These are phyloP conservation scores for Tachycineta bicolor DNA, from an alignment of 2,113 vertebrate genomes.

Conservation along the genomic window DNA sequence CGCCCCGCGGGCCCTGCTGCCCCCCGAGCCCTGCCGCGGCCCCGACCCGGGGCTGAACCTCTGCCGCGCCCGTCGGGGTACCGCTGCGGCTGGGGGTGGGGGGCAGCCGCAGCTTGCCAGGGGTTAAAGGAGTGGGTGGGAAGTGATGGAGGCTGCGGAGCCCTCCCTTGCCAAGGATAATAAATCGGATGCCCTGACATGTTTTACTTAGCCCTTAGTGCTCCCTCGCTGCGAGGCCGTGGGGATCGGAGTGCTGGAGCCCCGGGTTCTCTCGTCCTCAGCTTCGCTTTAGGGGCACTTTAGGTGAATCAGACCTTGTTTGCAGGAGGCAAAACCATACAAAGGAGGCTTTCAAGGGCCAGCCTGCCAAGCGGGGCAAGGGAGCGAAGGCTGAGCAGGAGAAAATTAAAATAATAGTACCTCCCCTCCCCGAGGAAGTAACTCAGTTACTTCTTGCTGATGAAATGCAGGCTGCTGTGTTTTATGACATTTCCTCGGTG, in stretches of 20 bases:
- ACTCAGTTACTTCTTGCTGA: neutral
- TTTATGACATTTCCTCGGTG: neutral
- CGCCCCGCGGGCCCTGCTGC: too few species aligned
- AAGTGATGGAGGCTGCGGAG: conserved; percentile 25
- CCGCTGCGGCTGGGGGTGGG: neutral
- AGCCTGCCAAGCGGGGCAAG: neutral
- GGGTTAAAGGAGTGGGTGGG: conserved; percentile 53
- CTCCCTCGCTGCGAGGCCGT: conserved; percentile 17
- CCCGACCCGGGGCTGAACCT: neutral
- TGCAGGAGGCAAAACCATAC: conserved; percentile 26
- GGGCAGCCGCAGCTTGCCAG: neutral
- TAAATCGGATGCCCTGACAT: conserved; percentile 60
- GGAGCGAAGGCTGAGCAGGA: neutral
- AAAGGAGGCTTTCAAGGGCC: conserved; percentile 72
- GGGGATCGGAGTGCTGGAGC: neutral
- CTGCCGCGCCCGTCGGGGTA: neutral
- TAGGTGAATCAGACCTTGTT: conserved; percentile 75
- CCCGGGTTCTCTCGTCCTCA: neutral
- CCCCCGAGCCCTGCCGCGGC: neutral
- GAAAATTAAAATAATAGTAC: neutral
- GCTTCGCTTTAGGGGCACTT: conserved; percentile 49
- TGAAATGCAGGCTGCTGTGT: neutral
- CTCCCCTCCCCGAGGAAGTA: neutral
- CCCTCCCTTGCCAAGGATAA: conserved; percentile 60
- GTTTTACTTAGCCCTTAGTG: conserved; percentile 40